phyloP scores from a whole-genome alignment of 1,140 invertebrate species.

The Drosophila nigrodunni region DNA sequence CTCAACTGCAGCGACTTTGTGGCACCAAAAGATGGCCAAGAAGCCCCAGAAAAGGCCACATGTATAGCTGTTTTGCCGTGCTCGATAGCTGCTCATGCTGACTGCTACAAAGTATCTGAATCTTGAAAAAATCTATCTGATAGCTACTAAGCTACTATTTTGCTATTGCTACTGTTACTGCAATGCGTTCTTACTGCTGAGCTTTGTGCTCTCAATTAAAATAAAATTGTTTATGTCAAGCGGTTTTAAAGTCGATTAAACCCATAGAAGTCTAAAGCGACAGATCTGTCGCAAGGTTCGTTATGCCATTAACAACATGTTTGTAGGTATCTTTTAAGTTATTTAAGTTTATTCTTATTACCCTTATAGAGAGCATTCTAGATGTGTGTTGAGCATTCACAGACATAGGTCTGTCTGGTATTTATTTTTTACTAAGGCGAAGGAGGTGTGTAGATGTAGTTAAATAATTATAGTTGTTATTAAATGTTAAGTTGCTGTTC shows the following conservation, averaged over 20 bases:
- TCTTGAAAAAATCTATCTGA: constrained; percentile 4
- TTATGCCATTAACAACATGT: not conserved
- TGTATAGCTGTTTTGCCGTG: constrained; percentile 17
- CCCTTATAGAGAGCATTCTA: constrained; percentile 2
- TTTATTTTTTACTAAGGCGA: no score
- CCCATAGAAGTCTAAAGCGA: constrained; percentile 7
- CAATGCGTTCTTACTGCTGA: constrained; percentile 18
- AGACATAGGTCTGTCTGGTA: no score
- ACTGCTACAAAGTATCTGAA: constrained; percentile 26
- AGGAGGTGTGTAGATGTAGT: no score
- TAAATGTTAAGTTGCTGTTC: no score
- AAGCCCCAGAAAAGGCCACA: constrained; percentile 38
- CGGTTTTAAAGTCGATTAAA: constrained; percentile 9
- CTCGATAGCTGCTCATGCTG: constrained; percentile 45
- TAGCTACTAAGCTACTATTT: constrained; percentile 12
- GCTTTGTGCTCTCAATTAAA: constrained; percentile 38
- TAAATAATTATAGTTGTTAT: no score
- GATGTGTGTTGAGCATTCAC: not conserved
- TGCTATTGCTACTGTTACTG: constrained; percentile 9
- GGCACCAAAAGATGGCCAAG: constrained; percentile 44
- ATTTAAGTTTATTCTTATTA: not conserved
- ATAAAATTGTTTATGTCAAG: constrained; percentile 33
- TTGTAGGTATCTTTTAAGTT: not conserved
- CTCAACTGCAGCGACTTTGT: constrained; percentile 47
- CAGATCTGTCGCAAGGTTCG: constrained; percentile 16